Percentiles rank a stretch among this genome's conserved stretches.
Evolutionary conservation across 2,113 vertebrate genomes (phyloP).

Genomic region (Naja naja): DNA sequence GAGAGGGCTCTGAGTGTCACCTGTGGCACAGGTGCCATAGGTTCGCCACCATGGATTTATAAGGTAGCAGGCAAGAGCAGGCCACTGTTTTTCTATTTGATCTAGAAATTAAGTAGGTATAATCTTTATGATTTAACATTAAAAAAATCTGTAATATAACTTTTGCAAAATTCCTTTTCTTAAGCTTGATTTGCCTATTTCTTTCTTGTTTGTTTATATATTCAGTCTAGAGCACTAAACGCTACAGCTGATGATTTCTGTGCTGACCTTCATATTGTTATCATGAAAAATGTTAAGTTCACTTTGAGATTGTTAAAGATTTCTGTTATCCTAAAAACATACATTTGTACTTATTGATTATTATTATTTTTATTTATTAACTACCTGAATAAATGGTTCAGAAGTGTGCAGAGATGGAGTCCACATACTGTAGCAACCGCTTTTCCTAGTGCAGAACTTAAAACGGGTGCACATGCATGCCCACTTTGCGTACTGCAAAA

Average conservation of each 20-base stretch:
- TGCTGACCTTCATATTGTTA: background rate
- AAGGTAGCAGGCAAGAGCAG: background rate
- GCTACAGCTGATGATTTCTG: background rate
- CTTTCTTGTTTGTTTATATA: background rate
- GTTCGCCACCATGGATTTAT: background rate
- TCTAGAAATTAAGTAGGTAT: background rate
- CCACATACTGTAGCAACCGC: too few relatives aligned
- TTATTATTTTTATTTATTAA: background rate
- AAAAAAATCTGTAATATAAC: background rate
- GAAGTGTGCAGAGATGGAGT: background rate
- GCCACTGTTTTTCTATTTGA: background rate
- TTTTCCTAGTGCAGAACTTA: too few relatives aligned
- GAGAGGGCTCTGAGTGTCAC: too few relatives aligned
- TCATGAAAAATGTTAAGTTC: background rate
- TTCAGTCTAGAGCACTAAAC: background rate
- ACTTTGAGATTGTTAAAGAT: background rate
- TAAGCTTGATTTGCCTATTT: background rate
- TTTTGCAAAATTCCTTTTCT: background rate
- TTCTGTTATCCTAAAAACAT: background rate
- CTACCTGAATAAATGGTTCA: background rate
- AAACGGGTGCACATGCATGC: too few relatives aligned
- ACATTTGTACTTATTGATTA: background rate
- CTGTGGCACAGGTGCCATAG: too few relatives aligned
- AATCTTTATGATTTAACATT: background rate
- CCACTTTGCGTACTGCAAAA: too few relatives aligned